Percentiles rank a stretch among this genome's conserved stretches.
Conservation (phyloP, 1,140 invertebrate genomes). For the Papilio xuthus region DNA sequence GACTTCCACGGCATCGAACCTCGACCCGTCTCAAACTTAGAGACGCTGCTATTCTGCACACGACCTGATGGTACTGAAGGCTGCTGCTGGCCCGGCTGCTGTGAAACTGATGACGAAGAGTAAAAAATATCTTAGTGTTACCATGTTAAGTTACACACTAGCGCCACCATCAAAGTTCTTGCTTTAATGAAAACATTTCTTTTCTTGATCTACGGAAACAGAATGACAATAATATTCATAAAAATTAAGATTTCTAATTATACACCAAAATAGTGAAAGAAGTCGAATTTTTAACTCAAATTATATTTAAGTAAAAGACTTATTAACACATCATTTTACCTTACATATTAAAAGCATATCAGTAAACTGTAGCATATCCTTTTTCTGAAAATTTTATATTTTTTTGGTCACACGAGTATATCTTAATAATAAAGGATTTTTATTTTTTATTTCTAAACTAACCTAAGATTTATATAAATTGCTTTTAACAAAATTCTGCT, state of each 20-base stretch:
- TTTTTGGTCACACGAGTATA: no score
- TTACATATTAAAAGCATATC: slow-evolving; percentile 7
- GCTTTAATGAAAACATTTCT: background rate
- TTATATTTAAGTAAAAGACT: background rate
- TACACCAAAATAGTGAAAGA: background rate
- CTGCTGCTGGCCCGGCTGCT: slow-evolving; percentile 89
- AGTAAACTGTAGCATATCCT: background rate
- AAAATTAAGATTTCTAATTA: background rate
- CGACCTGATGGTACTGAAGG: slow-evolving; percentile 91
- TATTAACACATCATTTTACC: slow-evolving; percentile 8
- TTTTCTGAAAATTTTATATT: background rate
- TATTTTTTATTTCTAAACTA: no score
- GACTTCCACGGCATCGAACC: slow-evolving; percentile 94
- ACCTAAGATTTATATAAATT: no score
- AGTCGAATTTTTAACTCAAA: background rate
- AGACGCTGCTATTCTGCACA: slow-evolving; percentile 92
- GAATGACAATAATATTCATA: background rate
- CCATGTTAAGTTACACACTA: background rate
- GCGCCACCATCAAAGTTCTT: background rate
- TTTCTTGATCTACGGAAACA: background rate
- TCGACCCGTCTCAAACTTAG: slow-evolving; percentile 85
- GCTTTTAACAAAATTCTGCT: no score
- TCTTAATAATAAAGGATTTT: no score
- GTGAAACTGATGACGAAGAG: slow-evolving; percentile 84
- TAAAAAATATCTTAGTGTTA: slow-evolving; percentile 44